These are phyloP conservation scores for Peromyscus eremicus DNA, from an alignment of 2,797 vertebrate genomes.

Conservation along the genomic window DNA sequence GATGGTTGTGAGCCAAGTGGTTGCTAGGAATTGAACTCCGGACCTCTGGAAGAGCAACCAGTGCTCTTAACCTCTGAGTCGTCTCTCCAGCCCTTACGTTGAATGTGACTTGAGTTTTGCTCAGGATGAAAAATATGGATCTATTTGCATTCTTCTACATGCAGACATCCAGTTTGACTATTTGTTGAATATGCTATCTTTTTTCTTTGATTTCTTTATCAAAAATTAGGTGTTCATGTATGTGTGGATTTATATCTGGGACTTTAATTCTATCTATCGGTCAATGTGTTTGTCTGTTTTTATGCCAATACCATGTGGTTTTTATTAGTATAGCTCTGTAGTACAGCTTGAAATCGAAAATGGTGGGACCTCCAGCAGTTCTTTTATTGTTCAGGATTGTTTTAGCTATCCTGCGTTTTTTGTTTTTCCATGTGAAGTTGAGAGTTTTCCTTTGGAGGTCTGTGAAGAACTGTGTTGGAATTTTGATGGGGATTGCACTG, in stretches of 20 bases:
- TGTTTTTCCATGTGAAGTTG: neutral
- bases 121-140: neutral
- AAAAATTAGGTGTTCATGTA: neutral
- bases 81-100: neutral
- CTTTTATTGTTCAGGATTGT: neutral
- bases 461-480: neutral
- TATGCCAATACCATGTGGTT: neutral
- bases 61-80: neutral
- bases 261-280: neutral
- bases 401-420: neutral
- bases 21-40: neutral
- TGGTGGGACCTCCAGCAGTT: neutral
- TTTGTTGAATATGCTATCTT: neutral
- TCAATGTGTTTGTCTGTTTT: neutral
- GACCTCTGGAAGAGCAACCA: neutral
- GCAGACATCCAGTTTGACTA: neutral
- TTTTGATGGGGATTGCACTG: neutral
- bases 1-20: neutral
- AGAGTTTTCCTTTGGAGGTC: neutral
- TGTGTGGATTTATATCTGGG: neutral
- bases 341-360: neutral
- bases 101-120: neutral
- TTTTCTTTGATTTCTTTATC: neutral
- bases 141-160: neutral
- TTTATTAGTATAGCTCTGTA: neutral